phyloP scores from a whole-genome alignment of 1,140 invertebrate species.

The Neodiprion fabricii region DNA sequence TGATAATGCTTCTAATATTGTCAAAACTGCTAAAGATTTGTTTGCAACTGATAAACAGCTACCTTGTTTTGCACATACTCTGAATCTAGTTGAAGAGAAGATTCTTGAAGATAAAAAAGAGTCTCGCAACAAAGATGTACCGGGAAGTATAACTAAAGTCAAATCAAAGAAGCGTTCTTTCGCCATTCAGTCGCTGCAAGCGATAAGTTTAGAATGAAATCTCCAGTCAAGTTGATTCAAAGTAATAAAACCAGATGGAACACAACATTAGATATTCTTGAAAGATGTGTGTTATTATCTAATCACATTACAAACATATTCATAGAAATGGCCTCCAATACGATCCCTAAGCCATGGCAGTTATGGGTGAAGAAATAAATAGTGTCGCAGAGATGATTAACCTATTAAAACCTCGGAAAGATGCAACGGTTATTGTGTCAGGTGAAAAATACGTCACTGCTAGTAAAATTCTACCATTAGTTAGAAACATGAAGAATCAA shows the following conservation, averaged over 20 bases:
- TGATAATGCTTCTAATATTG: constrained; percentile 42
- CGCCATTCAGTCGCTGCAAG: neutral
- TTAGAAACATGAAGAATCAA: too few relatives aligned
- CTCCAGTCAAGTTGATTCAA: constrained; percentile 26
- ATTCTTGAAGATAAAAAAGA: constrained; percentile 16
- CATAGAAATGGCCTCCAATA: neutral
- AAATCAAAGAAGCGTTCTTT: too few relatives aligned
- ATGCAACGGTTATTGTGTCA: too few relatives aligned
- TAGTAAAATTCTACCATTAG: too few relatives aligned
- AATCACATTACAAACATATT: neutral
- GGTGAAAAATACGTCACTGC: too few relatives aligned
- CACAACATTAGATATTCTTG: constrained; percentile 1
- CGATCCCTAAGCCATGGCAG: too few relatives aligned
- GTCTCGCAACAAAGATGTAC: constrained; percentile 8
- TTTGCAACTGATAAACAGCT: constrained; percentile 32
- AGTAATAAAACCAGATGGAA: constrained; percentile 31
- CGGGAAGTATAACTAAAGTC: too few relatives aligned
- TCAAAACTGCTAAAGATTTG: constrained; percentile 30
- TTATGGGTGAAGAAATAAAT: neutral
- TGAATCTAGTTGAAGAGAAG: constrained; percentile 35
- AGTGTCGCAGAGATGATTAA: constrained; percentile 12
- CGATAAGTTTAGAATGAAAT: constrained; percentile 20
- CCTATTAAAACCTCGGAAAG: too few relatives aligned
- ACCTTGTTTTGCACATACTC: constrained; percentile 41
- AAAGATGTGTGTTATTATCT: neutral